Base-by-base conservation (phyloP, 1,140 invertebrate genomes). In the Drosophila equinoxialis region DNA sequence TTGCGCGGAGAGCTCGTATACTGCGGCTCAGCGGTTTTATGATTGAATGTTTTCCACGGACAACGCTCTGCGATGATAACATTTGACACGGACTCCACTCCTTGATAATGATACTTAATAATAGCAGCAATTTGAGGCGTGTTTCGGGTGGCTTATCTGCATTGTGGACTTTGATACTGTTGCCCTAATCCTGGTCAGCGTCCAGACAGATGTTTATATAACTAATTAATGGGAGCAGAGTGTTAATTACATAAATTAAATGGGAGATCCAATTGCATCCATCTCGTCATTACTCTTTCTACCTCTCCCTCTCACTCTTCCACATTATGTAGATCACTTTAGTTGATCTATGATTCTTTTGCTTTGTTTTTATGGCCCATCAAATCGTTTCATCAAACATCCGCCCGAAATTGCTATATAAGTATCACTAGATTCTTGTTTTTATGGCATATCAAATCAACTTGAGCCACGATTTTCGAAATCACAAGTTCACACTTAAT, bases 391-490 rank as follows among this genome's bases (percentile, higher is more conserved):
- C 66, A 51, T 55, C 37, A 70, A 62, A 58, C 74, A 77, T 86
- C 83, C 82, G 83, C 79, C 75, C 69, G 10, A 51, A 78, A 78
- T 62, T 66, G 20, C 33, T 30, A 54, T 41, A 65, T 26, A 80
- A 42, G 37, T 54, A 76, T 70, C 37, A 45, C 1, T 59, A 57
- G 33, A 67, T n/a, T 57, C 45, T 55, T 59, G 68, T 70, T 63
- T 86, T 85, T 81, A 85, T 81, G 33, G 63, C 64, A 51, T 63
- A 81, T 75, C 68, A 79, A 86, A 79, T 79, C 68, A 71, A 68
- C 54, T 69, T 60, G 59, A 74, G 69, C 73, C 73, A 63, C 69
- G 77, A 85, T 80, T 81, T 77, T 62, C 30, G 62, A 54, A 79
- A 76, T 83, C 71, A 68, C 45, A 68, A 84, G 66, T 69, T 83